phyloP scores from a whole-genome alignment of 2,113 vertebrate genomes.

The Oryzias melastigma region DNA sequence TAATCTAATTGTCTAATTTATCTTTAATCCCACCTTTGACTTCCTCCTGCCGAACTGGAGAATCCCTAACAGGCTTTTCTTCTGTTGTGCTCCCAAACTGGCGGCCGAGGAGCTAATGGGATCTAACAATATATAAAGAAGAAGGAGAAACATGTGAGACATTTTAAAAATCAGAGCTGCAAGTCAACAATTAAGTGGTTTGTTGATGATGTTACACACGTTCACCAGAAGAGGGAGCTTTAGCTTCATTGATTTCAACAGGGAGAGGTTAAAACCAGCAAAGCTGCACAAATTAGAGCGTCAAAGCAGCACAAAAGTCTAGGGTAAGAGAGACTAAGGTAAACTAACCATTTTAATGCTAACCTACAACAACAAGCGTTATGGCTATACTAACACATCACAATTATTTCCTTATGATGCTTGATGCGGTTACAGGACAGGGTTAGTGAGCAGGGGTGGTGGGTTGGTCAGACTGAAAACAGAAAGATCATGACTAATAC shows the following conservation, averaged over 20 bases:
- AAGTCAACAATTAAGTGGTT: not conserved
- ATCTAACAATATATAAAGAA: slow-evolving; percentile 72
- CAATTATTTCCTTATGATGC: not conserved
- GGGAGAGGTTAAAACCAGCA: not conserved
- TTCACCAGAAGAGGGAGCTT: slow-evolving; percentile 60
- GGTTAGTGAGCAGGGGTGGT: slow-evolving; percentile 39
- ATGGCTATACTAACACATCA: slow-evolving; percentile 1
- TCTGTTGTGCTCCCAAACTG: slow-evolving; percentile 78
- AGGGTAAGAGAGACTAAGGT: slow-evolving; percentile 1
- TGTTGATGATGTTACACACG: not conserved
- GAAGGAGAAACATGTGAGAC: not conserved
- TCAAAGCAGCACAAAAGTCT: slow-evolving; percentile 12
- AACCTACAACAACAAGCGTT: not conserved
- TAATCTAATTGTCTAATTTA: not conserved
- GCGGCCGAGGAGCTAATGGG: slow-evolving; percentile 74
- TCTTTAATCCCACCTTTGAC: slow-evolving; percentile 79
- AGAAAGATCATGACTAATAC: slow-evolving; percentile 72
- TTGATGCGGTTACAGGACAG: not conserved
- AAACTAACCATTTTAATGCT: slow-evolving; percentile 10
- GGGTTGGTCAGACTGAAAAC: slow-evolving; percentile 7
- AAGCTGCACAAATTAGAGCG: not conserved
- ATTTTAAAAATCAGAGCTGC: not conserved
- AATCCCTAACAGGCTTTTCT: slow-evolving; percentile 86
- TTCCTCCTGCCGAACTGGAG: slow-evolving; percentile 84
- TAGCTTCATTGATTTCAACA: slow-evolving; percentile 11